Conservation (phyloP, 2,888 invertebrate genomes). For the Epirrhoe tristata region DNA sequence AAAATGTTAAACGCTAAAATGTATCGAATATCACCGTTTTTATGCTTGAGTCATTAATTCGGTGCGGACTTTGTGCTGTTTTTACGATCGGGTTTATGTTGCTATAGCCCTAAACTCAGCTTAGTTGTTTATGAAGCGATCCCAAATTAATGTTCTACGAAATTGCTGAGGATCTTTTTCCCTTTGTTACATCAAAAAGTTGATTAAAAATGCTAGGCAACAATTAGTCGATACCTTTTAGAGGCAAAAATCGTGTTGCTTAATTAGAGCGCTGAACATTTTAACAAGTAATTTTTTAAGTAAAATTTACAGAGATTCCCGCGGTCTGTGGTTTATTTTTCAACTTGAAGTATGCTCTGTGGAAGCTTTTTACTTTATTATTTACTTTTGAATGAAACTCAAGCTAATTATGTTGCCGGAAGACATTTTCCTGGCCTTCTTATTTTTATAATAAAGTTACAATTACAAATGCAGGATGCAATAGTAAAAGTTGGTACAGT, state of each 20-base stretch:
- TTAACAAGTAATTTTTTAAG: constrained; percentile 19
- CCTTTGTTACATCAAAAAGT: constrained; percentile 33
- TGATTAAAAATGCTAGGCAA: constrained; percentile 38
- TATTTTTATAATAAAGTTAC: neutral
- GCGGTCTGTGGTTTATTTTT: constrained; percentile 11
- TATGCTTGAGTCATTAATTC: constrained; percentile 60
- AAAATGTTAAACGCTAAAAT: constrained; percentile 53
- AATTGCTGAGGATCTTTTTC: constrained; percentile 46
- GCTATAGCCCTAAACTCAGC: constrained; percentile 55
- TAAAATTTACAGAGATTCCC: constrained; percentile 11
- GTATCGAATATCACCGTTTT: constrained; percentile 52
- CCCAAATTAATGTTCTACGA: constrained; percentile 57
- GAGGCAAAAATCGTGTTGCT: constrained; percentile 34
- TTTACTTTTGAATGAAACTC: constrained; percentile 9
- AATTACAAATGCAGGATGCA: no score
- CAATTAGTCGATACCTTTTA: constrained; percentile 37
- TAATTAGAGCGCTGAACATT: constrained; percentile 31
- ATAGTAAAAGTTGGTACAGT: no score
- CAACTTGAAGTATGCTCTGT: constrained; percentile 1
- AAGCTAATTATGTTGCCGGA: neutral
- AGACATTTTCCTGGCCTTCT: neutral
- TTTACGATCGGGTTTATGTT: constrained; percentile 65
- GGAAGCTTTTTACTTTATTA: constrained; percentile 9
- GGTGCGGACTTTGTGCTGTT: constrained; percentile 57
- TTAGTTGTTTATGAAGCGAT: constrained; percentile 61